Percentiles rank a stretch among this genome's conserved stretches.
phyloP scores from a whole-genome alignment of 2,797 vertebrate species.

The Crenuchus spilurus region DNA sequence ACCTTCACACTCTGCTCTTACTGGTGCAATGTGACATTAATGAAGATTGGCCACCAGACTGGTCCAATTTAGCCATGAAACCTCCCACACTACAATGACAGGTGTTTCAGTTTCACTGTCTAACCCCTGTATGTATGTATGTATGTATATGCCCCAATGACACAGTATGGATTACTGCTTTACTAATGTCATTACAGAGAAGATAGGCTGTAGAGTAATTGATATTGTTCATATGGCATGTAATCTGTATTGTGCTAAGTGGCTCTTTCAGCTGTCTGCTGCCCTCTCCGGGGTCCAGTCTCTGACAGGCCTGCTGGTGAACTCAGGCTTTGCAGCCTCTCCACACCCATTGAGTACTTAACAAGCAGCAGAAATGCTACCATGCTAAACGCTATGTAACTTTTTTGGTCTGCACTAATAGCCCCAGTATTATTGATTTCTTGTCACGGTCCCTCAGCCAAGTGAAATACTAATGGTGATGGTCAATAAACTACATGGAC shows the following conservation, averaged over 20 bases:
- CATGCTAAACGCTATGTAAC: constrained; percentile 77
- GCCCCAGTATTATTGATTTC: constrained; percentile 79
- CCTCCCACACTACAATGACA: too few relatives aligned
- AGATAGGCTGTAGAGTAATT: constrained; percentile 10
- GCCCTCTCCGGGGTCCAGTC: constrained; percentile 57
- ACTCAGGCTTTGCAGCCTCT: constrained; percentile 64
- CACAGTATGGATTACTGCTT: too few relatives aligned
- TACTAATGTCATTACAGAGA: background rate
- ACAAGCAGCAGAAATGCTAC: constrained; percentile 73
- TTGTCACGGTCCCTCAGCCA: constrained; percentile 74
- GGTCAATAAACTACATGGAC: constrained; percentile 80
- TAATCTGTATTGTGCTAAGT: constrained; percentile 64
- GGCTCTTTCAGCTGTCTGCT: constrained; percentile 57
- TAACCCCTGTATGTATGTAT: too few relatives aligned
- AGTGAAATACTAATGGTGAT: constrained; percentile 79
- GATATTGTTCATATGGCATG: constrained; percentile 23
- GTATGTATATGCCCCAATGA: too few relatives aligned
- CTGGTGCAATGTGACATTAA: too few relatives aligned
- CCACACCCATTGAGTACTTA: constrained; percentile 67
- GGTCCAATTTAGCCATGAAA: too few relatives aligned
- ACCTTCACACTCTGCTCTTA: too few relatives aligned
- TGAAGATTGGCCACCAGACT: too few relatives aligned
- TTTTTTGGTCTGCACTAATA: constrained; percentile 77
- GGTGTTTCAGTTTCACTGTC: too few relatives aligned
- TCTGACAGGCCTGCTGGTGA: constrained; percentile 63